These are phyloP conservation scores for Agrochola lychnidis DNA, from an alignment of 2,888 invertebrate genomes.

Conservation along the genomic window DNA sequence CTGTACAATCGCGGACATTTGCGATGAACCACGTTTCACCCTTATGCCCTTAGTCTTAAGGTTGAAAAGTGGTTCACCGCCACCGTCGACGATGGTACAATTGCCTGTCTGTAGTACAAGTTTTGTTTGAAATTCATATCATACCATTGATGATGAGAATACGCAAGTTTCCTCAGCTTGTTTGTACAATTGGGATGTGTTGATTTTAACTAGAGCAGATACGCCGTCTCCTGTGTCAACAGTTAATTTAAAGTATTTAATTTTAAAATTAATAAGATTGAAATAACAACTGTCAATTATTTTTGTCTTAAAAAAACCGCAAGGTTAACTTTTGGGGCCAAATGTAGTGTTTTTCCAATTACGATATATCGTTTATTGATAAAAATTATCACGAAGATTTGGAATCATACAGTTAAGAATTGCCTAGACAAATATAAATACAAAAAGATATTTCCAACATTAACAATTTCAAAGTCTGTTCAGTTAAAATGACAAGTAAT, in stretches of 20 bases:
- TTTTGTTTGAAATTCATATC: slow-evolving; percentile 41
- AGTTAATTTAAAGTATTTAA: background rate
- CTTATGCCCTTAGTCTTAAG: too few relatives aligned
- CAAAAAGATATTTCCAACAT: background rate
- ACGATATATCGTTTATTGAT: slow-evolving; percentile 8
- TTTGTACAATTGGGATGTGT: slow-evolving; percentile 65
- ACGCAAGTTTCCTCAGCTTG: slow-evolving; percentile 63
- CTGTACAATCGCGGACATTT: too few relatives aligned
- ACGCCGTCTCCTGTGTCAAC: background rate
- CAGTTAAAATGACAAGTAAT: background rate
- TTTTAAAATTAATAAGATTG: background rate
- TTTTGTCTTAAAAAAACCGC: background rate
- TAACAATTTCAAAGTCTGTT: background rate
- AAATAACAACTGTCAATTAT: background rate
- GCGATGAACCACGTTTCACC: too few relatives aligned
- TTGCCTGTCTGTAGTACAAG: slow-evolving; percentile 1
- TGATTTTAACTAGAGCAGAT: slow-evolving; percentile 12
- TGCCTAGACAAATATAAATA: background rate
- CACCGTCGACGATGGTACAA: background rate
- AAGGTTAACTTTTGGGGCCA: background rate
- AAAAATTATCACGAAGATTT: slow-evolving; percentile 7
- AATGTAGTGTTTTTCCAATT: slow-evolving; percentile 17
- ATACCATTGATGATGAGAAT: slow-evolving; percentile 42
- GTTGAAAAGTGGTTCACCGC: too few relatives aligned
- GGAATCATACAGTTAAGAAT: background rate